Evolutionary conservation across 2,113 vertebrate species (phyloP).

Genomic region (Heptranchias perlo): DNA sequence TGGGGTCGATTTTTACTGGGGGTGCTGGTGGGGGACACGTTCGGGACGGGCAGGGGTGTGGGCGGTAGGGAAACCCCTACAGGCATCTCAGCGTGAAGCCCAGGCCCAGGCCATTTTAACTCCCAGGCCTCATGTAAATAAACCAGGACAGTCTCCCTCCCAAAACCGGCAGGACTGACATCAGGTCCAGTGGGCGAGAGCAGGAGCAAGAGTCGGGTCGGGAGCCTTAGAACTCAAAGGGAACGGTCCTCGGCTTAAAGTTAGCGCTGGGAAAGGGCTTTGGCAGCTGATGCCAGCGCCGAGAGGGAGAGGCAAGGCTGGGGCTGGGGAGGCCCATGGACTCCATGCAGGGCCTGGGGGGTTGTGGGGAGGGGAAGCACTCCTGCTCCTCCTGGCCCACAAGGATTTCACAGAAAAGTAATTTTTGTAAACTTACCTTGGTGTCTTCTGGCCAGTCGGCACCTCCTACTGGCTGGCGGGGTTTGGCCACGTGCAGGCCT

Average conservation of each 20-base stretch:
- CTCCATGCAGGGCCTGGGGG: too few relatives aligned
- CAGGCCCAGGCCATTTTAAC: not conserved
- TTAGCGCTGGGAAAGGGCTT: too few relatives aligned
- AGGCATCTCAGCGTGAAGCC: not conserved
- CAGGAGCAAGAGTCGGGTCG: not conserved
- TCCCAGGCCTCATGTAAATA: not conserved
- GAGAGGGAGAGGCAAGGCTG: too few relatives aligned
- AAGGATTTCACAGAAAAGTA: not conserved
- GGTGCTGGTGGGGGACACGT: not conserved
- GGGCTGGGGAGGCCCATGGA: too few relatives aligned
- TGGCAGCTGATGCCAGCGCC: too few relatives aligned
- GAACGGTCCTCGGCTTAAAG: conserved; percentile 16
- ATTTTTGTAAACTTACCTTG: too few relatives aligned
- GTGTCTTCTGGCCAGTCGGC: too few relatives aligned
- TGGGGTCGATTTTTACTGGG: not conserved
- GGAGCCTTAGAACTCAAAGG: conserved; percentile 45
- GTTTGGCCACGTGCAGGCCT: too few relatives aligned
- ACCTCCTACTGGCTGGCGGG: too few relatives aligned
- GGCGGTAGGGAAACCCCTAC: not conserved
- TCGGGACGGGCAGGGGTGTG: not conserved
- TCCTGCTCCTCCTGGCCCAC: too few relatives aligned
- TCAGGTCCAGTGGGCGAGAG: conserved; percentile 42
- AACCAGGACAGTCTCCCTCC: conserved; percentile 38
- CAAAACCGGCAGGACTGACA: not conserved
- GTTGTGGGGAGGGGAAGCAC: too few relatives aligned